Conservation (phyloP, 2,797 vertebrate genomes). For the Poecilia velifera region DNA sequence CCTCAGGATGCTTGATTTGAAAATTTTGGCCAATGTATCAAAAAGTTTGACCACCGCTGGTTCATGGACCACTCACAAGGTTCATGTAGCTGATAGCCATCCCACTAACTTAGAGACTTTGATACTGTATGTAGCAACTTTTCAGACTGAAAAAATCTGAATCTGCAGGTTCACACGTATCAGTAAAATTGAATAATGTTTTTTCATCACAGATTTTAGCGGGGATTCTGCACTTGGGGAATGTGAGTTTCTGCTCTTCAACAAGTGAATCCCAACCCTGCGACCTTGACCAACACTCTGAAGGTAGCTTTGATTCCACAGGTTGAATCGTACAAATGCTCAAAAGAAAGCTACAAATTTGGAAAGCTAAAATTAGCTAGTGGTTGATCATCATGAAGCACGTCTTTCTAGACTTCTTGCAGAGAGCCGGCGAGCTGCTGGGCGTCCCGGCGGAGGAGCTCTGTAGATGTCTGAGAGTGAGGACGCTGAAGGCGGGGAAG, state of each 20-base stretch:
- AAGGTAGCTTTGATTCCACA: conserved; percentile 77
- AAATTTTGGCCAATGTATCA: no score
- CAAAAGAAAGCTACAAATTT: background rate
- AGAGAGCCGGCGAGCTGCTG: conserved; percentile 82
- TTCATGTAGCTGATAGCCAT: background rate
- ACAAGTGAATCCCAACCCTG: conserved; percentile 88
- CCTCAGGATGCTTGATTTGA: no score
- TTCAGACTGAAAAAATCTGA: background rate
- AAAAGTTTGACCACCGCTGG: no score
- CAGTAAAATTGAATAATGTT: background rate
- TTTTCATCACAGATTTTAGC: conserved; percentile 84
- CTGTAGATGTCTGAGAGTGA: conserved; percentile 81
- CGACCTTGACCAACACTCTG: conserved; percentile 76
- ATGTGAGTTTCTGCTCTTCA: conserved; percentile 83
- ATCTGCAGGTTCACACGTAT: no score
- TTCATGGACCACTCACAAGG: no score
- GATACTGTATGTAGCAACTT: background rate
- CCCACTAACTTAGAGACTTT: background rate
- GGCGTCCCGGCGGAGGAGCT: conserved; percentile 80
- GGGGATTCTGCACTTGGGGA: conserved; percentile 92
- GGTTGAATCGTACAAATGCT: background rate
- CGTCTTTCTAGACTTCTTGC: conserved; percentile 77
- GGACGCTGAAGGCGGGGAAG: conserved; percentile 89
- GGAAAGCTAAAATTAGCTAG: background rate
- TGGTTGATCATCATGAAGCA: background rate